Base-by-base conservation (phyloP, 2,888 invertebrate genomes). In the Lithophane ornitopus region DNA sequence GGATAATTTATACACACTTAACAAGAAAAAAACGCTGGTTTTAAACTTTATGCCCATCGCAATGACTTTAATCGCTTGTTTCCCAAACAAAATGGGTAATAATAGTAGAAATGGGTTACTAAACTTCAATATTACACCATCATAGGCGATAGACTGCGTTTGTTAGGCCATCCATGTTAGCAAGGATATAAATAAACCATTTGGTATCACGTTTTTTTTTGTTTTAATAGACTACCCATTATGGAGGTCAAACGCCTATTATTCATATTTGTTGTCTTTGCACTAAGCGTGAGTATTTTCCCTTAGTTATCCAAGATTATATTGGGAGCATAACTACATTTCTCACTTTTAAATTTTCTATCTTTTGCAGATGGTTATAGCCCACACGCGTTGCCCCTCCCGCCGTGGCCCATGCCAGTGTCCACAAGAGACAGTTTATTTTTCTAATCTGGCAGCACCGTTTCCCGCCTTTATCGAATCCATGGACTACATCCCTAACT, bases 401-500 rank as follows among this genome's bases (percentile, higher is more conserved):
- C 62, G 59, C 8, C 34, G 34, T 2, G 6, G 19, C 19, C 49
- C 65, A 56, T 62, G 61, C 9, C 39, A 66, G 58, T 78, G 81
- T 56, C 80, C 76, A 49, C 79, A 49, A 75, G 59, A 78, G 54
- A 28, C 74, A 61, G 44, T 76, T 65, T 78, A 63, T 58, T 67
- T 85, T 62, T 80, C 87, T 22, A 82, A 81, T 41, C 14, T 81
- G 76, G 85, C 82, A 86, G 78, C 87, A 85, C 88, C 85, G 11
- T 69, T 52, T 69, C 49, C 66, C 19, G 69, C 72, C 52, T 76
- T 34, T 54, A 66, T 75, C 11, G 80, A 87, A 22, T 39, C 79
- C 73, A 81, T 76, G 78, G 76, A 85, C 67, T 52, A 63, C 34
- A n/a, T 62, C 0, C 34, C 63, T 0, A 78, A 46, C 6, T 49